These are phyloP conservation scores for Mungos mungo DNA, from an alignment of 2,113 vertebrate species.

Conservation along the genomic window DNA sequence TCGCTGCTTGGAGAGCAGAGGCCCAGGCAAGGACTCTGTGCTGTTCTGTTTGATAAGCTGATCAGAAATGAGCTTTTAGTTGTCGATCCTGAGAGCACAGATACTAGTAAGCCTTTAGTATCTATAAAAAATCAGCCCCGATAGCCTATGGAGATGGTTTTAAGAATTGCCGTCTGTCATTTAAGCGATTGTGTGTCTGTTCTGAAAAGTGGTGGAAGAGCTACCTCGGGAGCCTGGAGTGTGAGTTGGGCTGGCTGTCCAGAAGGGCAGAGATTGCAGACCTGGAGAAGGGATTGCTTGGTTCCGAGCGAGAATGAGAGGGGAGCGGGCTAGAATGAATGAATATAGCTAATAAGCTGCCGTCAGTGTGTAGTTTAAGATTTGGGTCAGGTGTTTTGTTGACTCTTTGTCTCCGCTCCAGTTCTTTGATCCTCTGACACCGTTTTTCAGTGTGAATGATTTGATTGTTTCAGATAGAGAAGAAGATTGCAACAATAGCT, in stretches of 20 bases:
- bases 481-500: slow-evolving; percentile 12
- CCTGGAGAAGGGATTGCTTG: background rate
- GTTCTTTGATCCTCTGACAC: slow-evolving; percentile 38
- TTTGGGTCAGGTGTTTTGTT: background rate
- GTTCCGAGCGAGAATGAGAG: background rate
- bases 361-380: background rate
- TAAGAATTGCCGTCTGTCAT: background rate
- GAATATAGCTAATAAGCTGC: background rate
- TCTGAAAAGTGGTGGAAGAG: background rate
- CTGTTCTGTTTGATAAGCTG: background rate
- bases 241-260: background rate
- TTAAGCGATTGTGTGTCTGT: background rate
- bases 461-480: background rate
- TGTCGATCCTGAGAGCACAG: background rate
- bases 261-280: background rate
- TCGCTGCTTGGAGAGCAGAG: background rate
- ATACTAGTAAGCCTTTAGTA: background rate
- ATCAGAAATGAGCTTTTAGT: background rate
- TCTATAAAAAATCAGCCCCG: background rate
- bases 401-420: background rate
- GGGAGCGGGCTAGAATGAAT: background rate
- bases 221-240: background rate
- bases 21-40: background rate
- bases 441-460: slow-evolving; percentile 28
- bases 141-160: background rate